Conservation (phyloP, 2,888 invertebrate species). For the Pocota personata region DNA sequence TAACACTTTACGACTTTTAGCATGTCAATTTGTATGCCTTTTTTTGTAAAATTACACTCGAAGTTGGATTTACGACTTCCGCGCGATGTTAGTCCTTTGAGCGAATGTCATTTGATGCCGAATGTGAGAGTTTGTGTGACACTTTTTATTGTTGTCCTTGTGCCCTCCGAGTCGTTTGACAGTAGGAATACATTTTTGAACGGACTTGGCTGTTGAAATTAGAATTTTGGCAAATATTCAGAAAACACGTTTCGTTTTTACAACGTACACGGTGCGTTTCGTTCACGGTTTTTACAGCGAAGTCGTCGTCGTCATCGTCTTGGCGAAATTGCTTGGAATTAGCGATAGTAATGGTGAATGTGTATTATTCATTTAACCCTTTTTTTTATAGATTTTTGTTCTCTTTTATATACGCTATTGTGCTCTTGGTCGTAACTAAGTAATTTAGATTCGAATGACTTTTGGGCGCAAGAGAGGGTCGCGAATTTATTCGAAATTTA, state of each 20-base stretch:
- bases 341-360: neutral
- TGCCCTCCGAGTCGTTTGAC: neutral
- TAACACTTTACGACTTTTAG: conserved; percentile 38
- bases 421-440: conserved; percentile 7
- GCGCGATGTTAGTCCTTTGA: conserved; percentile 2
- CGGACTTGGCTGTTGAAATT: conserved; percentile 1
- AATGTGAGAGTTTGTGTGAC: neutral
- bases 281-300: conserved; percentile 10
- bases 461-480: no score
- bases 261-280: neutral
- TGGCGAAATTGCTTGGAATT: conserved; percentile 19
- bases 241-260: conserved; percentile 26
- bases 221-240: conserved; percentile 17
- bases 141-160: conserved; percentile 3
- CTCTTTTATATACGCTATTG: neutral
- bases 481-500: no score
- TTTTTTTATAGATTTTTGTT: neutral
- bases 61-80: conserved; percentile 29
- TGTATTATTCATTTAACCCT: conserved; percentile 16
- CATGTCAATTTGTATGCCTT: conserved; percentile 18
- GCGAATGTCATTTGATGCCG: conserved; percentile 22
- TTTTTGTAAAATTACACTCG: conserved; percentile 23
- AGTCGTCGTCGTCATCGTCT: no score
- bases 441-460: neutral
- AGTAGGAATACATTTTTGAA: conserved; percentile 19